A percentile compares a stretch with the other conserved stretches of the same genome.
Evolutionary conservation across 64 coral and sea anemone genomes (phyloP).

Genomic region (Platygyra sinensis): DNA sequence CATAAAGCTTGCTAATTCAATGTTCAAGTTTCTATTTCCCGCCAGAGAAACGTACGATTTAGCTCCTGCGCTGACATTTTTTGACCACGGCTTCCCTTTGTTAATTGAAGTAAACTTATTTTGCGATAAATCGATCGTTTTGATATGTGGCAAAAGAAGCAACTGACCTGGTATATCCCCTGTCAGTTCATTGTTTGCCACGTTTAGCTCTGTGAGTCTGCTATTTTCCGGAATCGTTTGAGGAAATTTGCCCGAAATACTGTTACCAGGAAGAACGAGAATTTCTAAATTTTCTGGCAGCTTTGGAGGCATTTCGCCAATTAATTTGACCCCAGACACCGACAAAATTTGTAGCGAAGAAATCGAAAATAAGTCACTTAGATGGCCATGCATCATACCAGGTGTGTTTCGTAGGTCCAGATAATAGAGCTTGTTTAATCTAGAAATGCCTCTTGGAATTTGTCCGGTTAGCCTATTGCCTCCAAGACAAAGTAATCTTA

Average conservation of each 20-base stretch:
- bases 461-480: slow-evolving; percentile 5
- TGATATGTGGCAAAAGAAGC: not conserved
- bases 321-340: slow-evolving; percentile 30
- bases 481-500: not conserved
- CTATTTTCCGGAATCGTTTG: not conserved
- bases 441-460: slow-evolving; percentile 15
- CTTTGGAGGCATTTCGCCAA: not conserved
- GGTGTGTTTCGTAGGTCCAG: slow-evolving; percentile 2
- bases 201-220: not conserved
- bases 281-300: not conserved
- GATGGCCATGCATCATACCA: slow-evolving; percentile 24
- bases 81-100: not conserved
- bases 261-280: slow-evolving; percentile 31
- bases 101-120: slow-evolving; percentile 28
- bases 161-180: slow-evolving; percentile 24
- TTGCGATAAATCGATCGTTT: slow-evolving; percentile 35
- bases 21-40: slow-evolving; percentile 41
- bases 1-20: slow-evolving; percentile 14
- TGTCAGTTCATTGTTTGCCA: slow-evolving; percentile 25
- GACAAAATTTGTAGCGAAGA: not conserved
- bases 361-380: slow-evolving; percentile 24
- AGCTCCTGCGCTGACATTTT: not conserved
- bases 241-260: not conserved
- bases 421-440: slow-evolving; percentile 2
- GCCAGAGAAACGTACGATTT: slow-evolving; percentile 6